Base-by-base conservation (phyloP, 1,140 invertebrate genomes). In the Drosophila ohnishii region DNA sequence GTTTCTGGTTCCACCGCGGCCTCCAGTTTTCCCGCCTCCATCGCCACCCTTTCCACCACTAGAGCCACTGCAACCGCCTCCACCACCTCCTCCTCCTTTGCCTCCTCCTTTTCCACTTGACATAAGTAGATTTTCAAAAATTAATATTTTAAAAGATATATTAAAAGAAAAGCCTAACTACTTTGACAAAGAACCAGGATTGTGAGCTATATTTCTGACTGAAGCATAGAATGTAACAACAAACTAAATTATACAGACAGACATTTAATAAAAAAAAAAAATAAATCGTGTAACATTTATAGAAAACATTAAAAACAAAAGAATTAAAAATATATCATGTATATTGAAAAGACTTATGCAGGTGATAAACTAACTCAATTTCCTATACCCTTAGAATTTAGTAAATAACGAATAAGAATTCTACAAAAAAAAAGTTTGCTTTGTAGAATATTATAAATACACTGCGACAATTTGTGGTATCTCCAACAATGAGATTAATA, bases 401-500 rank as follows among this genome's bases (percentile, higher is more conserved):
- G 1, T 4, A 25, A 25, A 11, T n/a, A 45, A 22, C 3, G 0
- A 22, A 45, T 13, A 3, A 6, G 5, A 13, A 25, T 22, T 5
- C 7, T 2, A 39, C 1, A 37, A 42, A 10, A 6, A 22, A 22
- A 22, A 22, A 22, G 22, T 22, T 22, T 22, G 22, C 22, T 22
- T 50, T 51, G 19, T n/a, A 22, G 5, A 32, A 22, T 6, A 11
- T 47, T 14, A 28, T 1, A 47, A 47, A 30, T 59, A 11, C n/a
- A 30, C 22, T 3, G 1, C 2, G 4, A 5, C 1, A 3, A 34
- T 35, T 63, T 48, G 22, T 40, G 45, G 3, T 30, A 74, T 74
- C 58, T 73, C 70, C 25, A 73, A 74, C 59, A 42, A 55, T 66
- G 73, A 66, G 72, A 75, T 66, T 75, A 55, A 25, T 48, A 8